Base-by-base conservation (phyloP, 2,113 vertebrate genomes). In the Apodemus sylvaticus region DNA sequence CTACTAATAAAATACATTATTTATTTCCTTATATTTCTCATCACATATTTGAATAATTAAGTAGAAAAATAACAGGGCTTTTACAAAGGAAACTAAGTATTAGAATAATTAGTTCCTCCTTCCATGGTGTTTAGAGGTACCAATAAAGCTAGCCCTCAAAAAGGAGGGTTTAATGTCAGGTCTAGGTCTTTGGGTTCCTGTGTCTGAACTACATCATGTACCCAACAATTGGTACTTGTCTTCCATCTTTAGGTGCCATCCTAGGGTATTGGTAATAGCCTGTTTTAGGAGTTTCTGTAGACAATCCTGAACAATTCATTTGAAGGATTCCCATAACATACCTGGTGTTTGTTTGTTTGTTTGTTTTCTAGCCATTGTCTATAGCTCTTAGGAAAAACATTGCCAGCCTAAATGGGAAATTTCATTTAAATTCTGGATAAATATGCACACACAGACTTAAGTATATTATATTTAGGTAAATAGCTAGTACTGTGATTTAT, bases 21-120 rank as follows among this genome's bases (percentile, higher is more conserved):
- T 71, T 96, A 48, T 93, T 95, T 97, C 39, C n/a, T 89, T 16
- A 58, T 96, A 96, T 97, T 26, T 51, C 45, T 62, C 83, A 31
- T 81, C 64, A 97, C 55, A 34, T 42, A 85, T 77, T 94, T 76
- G 91, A 95, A 88, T 53, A 29, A 86, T 48, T 96, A 70, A 64
- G 42, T 93, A 36, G 96, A 48, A 96, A 96, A 92, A 78, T 24
- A 90, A n/a, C 13, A 92, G 7, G 42, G 89, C 96, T 94, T 64
- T 93, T 60, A 17, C 48, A 74, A 90, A 92, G 5, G 73, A n/a
- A 70, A 87, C 82, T 87, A 19, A 91, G 91, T 94, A 89, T 51
- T 89, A 2, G 36, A 74, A 0, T 39, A 89, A 78, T 88, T 94
- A 94, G 64, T 1, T 79, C 7, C 14, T 10, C 31, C 16, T 53